phyloP scores from a whole-genome alignment of 2,113 vertebrate species.

The Rattus norvegicus region DNA sequence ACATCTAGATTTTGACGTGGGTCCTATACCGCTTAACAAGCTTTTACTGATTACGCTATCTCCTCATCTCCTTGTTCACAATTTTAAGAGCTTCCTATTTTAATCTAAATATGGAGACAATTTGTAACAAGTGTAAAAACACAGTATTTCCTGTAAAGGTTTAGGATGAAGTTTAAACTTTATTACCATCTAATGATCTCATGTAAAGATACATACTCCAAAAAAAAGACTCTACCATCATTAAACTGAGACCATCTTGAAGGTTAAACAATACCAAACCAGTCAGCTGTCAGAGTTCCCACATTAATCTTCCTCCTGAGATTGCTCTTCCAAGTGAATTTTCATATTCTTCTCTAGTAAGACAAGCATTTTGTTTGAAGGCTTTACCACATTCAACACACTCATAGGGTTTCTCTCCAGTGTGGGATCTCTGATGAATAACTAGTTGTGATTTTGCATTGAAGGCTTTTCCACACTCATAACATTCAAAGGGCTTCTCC shows the following conservation, averaged over 20 bases:
- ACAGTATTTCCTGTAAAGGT: constrained; percentile 40
- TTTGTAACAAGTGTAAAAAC: constrained; percentile 40
- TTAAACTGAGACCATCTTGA: constrained; percentile 37
- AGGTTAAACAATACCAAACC: constrained; percentile 28
- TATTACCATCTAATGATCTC: background rate
- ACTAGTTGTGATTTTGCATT: constrained; percentile 91
- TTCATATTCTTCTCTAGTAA: constrained; percentile 89
- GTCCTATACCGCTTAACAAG: background rate
- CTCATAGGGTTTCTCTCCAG: constrained; percentile 92
- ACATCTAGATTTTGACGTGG: background rate
- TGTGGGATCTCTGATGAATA: constrained; percentile 92
- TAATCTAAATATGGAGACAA: background rate
- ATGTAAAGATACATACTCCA: constrained; percentile 30
- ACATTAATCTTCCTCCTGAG: constrained; percentile 46
- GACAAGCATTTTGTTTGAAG: constrained; percentile 87
- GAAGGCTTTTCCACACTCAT: constrained; percentile 87
- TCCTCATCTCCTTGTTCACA: background rate
- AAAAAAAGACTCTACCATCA: constrained; percentile 6
- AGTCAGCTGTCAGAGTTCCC: constrained; percentile 49
- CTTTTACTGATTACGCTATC: background rate
- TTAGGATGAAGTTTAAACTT: constrained; percentile 46
- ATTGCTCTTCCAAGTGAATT: constrained; percentile 84
- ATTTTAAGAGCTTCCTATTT: constrained; percentile 45
- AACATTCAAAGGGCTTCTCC: constrained; percentile 82
- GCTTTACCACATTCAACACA: constrained; percentile 91